Evolutionary conservation across 1,140 invertebrate species (phyloP), one percentile per base, ranked within the genome.

Genomic region (Leucophenga varia): DNA sequence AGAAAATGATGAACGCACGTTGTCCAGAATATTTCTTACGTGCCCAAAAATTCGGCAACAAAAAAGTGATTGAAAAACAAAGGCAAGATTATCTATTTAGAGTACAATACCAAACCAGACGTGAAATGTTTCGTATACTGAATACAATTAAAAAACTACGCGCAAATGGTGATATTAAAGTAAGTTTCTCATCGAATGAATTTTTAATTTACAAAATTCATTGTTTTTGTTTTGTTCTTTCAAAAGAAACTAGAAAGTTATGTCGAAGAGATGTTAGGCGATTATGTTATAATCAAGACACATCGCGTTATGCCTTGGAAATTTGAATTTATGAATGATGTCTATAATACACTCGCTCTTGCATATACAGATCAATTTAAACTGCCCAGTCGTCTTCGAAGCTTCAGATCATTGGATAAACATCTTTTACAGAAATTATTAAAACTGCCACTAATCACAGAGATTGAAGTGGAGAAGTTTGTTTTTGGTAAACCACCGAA

Each of bases 1-100:
- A 72, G 70, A 72, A 70, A 70, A 70, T 73, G 60, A 46, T 72
- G n/a, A 45, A 70, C 30, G 58, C 63, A 5, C 63, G 70, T 5
- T 51, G 52, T 16, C 70, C 70, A 4, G 51, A 70, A 35, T 73
- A 72, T 35, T 57, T 50, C 20, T 36, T 57, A 13, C 51, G 61
- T 5, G 41, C 52, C 12, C 43, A 47, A 0, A 68, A 63, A 34
- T 64, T 40, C 41, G 32, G 53, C 0, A 55, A 72, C 34, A 55
- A 58, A 22, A 45, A 48, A 17, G 10, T 63, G n/a, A 45, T 50
- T 20, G 43, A 54, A 3, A 59, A 60, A 8, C 57, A 58, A 31
- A 49, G 41, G 0, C 44, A 73, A 31, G 54, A 52, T 5, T 53
- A 54, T 32, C 48, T 73, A 8, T 55, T 20, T 32, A 56, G 70